phyloP scores from a whole-genome alignment of 2,888 invertebrate species.

The Mesopsocus fuscifrons region DNA sequence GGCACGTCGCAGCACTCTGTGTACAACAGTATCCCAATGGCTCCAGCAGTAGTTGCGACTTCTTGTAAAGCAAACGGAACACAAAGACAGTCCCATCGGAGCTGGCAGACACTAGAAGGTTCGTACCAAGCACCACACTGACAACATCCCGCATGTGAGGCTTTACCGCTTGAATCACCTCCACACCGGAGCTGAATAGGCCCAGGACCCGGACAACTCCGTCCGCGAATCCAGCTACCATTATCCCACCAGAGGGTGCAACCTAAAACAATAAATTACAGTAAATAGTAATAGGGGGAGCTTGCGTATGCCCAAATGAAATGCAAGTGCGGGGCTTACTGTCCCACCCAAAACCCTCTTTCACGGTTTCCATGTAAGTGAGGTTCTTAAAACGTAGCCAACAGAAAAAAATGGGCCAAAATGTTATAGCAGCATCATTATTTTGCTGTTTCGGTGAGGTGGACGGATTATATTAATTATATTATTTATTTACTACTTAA shows the following conservation, averaged over 20 bases:
- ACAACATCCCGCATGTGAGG: constrained; percentile 45
- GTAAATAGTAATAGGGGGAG: too few species aligned
- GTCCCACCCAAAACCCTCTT: too few species aligned
- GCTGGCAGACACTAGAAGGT: constrained; percentile 43
- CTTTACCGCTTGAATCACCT: constrained; percentile 31
- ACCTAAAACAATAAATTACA: too few species aligned
- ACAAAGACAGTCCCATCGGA: constrained; percentile 48
- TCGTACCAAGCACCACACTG: constrained; percentile 38
- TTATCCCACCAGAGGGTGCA: constrained; percentile 39
- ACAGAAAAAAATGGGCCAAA: too few species aligned
- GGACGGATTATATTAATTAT: too few species aligned
- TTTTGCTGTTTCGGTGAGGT: too few species aligned
- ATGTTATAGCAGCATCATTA: too few species aligned
- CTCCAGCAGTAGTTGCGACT: constrained; percentile 22
- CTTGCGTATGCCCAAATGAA: too few species aligned
- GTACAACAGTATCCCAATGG: constrained; percentile 49
- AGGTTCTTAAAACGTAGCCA: too few species aligned
- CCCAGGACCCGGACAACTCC: constrained; percentile 42
- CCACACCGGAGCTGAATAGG: constrained; percentile 10
- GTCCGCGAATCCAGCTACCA: constrained; percentile 49
- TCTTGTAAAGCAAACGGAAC: constrained; percentile 24
- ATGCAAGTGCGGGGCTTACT: too few species aligned
- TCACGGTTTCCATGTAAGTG: too few species aligned
- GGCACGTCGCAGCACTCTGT: constrained; percentile 38
- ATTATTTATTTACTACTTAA: too few species aligned